These are phyloP conservation scores for Crematogaster levior DNA, from an alignment of 2,888 invertebrate species.

Conservation along the genomic window DNA sequence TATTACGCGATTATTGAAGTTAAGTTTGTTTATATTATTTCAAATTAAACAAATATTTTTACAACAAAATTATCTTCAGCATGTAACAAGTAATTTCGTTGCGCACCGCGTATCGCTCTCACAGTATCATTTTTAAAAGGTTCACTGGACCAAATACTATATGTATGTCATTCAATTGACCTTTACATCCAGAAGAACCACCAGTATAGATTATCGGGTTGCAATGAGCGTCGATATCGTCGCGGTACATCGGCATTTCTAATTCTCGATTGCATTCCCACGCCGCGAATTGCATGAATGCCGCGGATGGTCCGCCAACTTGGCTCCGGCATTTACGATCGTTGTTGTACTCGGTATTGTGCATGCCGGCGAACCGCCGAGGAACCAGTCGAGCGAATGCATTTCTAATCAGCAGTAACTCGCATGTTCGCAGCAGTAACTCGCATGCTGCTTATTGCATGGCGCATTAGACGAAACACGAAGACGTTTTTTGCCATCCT, in stretches of 20 bases:
- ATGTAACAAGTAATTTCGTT: background rate
- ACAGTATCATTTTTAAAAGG: background rate
- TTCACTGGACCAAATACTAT: constrained; percentile 5
- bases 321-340: constrained; percentile 26
- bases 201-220: constrained; percentile 44
- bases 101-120: no score
- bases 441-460: constrained; percentile 12
- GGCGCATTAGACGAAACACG: constrained; percentile 7
- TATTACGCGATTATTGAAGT: no score
- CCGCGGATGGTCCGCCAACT: constrained; percentile 46
- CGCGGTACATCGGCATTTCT: constrained; percentile 52
- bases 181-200: constrained; percentile 49
- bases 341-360: constrained; percentile 37
- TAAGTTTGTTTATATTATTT: background rate
- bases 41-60: background rate
- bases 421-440: constrained; percentile 11
- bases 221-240: constrained; percentile 56
- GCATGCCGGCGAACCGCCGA: constrained; percentile 34
- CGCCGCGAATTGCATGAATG: constrained; percentile 53
- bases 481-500: constrained; percentile 14
- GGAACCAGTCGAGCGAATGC: constrained; percentile 49
- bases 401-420: constrained; percentile 61
- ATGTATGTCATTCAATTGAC: constrained; percentile 47
- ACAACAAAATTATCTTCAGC: background rate
- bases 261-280: constrained; percentile 65